Conservation (phyloP, 2,797 vertebrate genomes). For the Hipposideros larvatus region DNA sequence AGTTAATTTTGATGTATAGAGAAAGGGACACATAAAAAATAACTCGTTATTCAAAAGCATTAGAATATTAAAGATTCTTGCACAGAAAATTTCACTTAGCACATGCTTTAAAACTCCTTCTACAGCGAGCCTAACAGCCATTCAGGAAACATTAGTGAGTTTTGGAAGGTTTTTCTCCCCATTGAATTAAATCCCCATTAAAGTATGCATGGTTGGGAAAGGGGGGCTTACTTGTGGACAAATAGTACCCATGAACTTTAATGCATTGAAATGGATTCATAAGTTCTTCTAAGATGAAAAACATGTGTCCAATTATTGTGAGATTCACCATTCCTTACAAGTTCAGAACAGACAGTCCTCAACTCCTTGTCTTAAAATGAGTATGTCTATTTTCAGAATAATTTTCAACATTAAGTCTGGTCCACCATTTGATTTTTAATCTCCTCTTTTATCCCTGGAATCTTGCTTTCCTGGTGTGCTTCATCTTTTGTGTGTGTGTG, state of each 20-base stretch:
- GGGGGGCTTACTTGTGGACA: conserved; percentile 75
- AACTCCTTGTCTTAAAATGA: conserved; percentile 76
- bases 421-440: conserved; percentile 80
- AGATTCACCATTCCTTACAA: conserved; percentile 56
- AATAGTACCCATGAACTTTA: conserved; percentile 68
- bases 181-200: conserved; percentile 74
- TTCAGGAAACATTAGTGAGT: conserved; percentile 71
- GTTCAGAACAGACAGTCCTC: conserved; percentile 69
- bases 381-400: conserved; percentile 76
- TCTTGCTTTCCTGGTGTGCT: conserved; percentile 72
- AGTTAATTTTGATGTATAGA: conserved; percentile 53
- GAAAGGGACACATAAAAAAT: conserved; percentile 62
- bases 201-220: conserved; percentile 27
- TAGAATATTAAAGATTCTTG: conserved; percentile 62
- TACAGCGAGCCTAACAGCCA: conserved; percentile 62
- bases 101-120: conserved; percentile 59
- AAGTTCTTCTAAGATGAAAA: conserved; percentile 77
- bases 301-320: conserved; percentile 76
- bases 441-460: conserved; percentile 79
- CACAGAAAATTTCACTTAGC: conserved; percentile 70
- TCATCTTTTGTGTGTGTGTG: conserved; percentile 58
- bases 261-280: conserved; percentile 73
- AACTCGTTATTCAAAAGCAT: conserved; percentile 56
- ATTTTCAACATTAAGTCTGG: conserved; percentile 74
- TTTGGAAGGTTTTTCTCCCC: neutral